Evolutionary conservation across 2,797 vertebrate species (phyloP).

Genomic region (Falco biarmicus): DNA sequence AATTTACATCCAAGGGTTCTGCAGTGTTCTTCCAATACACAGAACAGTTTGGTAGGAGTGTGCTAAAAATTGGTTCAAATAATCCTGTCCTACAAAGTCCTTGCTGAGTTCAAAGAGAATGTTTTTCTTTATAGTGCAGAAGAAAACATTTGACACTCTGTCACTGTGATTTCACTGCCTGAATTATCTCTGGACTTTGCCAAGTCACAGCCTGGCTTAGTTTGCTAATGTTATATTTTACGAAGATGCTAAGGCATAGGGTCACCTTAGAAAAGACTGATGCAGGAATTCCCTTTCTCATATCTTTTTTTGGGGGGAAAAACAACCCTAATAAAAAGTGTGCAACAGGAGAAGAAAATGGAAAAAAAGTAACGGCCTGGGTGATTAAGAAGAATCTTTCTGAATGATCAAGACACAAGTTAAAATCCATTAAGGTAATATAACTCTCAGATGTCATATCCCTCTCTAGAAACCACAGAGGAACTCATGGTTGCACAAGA

Average conservation of each 20-base stretch:
- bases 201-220: conserved; percentile 18
- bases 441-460: not conserved
- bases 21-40: not conserved
- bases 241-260: not conserved
- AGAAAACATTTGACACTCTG: conserved; percentile 36
- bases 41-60: conserved; percentile 5
- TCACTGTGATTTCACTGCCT: conserved; percentile 32
- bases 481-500: not conserved
- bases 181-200: conserved; percentile 47
- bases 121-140: conserved; percentile 47
- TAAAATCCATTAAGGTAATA: not conserved
- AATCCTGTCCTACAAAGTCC: conserved; percentile 52
- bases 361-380: not conserved
- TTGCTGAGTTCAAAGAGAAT: conserved; percentile 59
- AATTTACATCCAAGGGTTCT: conserved; percentile 54
- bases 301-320: not conserved
- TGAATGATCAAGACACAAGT: not conserved
- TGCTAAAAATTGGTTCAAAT: conserved; percentile 54
- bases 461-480: not conserved
- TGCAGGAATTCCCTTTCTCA: not conserved
- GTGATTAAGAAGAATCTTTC: not conserved
- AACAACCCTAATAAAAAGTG: not conserved
- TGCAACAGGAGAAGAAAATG: not conserved
- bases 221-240: conserved; percentile 8
- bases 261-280: conserved; percentile 17